Conservation (phyloP, 23 tunicate species). For the Trididemnum miniatum region DNA sequence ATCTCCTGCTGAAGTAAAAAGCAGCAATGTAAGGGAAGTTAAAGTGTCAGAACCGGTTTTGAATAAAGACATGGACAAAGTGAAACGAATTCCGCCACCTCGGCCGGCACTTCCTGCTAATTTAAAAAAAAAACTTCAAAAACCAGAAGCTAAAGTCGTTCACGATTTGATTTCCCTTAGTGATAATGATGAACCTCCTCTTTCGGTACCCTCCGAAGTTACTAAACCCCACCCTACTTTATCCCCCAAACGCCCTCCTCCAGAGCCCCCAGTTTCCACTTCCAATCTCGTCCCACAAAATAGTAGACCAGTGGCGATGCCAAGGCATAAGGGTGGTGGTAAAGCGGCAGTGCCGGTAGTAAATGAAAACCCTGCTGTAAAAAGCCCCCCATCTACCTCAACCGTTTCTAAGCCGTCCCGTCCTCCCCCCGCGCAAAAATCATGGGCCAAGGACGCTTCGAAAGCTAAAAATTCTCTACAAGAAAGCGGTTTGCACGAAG, state of each 20-base stretch:
- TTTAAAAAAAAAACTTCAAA: constrained; percentile 44
- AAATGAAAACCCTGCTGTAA: too few species aligned
- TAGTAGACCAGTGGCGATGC: background rate
- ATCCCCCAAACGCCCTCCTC: background rate
- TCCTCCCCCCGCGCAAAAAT: constrained; percentile 28
- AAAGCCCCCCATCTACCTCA: too few species aligned
- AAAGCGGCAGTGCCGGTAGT: too few species aligned
- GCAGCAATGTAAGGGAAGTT: background rate
- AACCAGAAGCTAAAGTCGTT: background rate
- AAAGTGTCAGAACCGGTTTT: background rate
- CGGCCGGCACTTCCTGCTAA: constrained; percentile 35
- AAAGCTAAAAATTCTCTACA: background rate
- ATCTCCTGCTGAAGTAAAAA: background rate
- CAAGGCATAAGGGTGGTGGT: too few species aligned
- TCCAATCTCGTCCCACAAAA: background rate
- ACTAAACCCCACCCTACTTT: background rate
- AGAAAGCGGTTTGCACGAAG: background rate
- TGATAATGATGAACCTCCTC: background rate
- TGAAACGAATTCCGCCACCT: constrained; percentile 46
- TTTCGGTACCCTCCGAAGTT: background rate
- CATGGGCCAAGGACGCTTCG: background rate
- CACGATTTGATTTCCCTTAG: background rate
- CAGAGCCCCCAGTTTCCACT: background rate
- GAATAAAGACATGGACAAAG: background rate
- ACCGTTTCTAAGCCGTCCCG: constrained; percentile 49